Base-by-base conservation (phyloP, 2,888 invertebrate species). In the Pseudoips prasinana region DNA sequence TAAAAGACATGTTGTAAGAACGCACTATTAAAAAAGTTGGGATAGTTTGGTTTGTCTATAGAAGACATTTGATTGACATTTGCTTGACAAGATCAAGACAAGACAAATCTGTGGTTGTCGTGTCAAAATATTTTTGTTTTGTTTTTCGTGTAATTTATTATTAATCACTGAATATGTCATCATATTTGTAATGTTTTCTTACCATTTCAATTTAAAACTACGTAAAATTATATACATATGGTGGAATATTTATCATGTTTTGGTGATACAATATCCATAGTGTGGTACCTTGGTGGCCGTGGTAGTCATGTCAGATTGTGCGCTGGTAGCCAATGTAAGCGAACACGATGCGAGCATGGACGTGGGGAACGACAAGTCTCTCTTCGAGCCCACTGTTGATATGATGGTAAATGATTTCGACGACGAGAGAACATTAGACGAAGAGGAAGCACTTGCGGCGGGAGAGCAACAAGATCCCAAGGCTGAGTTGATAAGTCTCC, bases 361-460 rank as follows among this genome's bases (percentile, higher is more conserved):
- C 60, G 84, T 87, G 78, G 88, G 86, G 64, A 85, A 81, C 78
- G 89, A 89, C 61, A 88, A 89, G 73, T 82, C 90, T 59, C 90
- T 94, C 65, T 97, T 98, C 90, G 97, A 97, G 82, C 97, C 98
- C 46, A 93, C 96, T 50, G 94, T 96, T 73, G 98, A 98, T 82
- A 97, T 98, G 97, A 94, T 98, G 91, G 95, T 98, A 48, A 96
- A 98, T 92, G 98, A 98, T 84, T 98, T 96, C 86, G 98, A 98
- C 82, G 98, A 98, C 90, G 98, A 98, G 77, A 92, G 96, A 75
- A 98, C 98, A 44, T 79, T 98, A 73, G 98, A 98, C 77, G 98
- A 98, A 89, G 98, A 98, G 90, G 98, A 98, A 90, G 97, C 96
- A 29, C 84, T 98, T 74, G 97, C 96, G 56, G 95, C 95, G 60